phyloP scores from a whole-genome alignment of 2,888 invertebrate species.

The Perizoma affinitatum region DNA sequence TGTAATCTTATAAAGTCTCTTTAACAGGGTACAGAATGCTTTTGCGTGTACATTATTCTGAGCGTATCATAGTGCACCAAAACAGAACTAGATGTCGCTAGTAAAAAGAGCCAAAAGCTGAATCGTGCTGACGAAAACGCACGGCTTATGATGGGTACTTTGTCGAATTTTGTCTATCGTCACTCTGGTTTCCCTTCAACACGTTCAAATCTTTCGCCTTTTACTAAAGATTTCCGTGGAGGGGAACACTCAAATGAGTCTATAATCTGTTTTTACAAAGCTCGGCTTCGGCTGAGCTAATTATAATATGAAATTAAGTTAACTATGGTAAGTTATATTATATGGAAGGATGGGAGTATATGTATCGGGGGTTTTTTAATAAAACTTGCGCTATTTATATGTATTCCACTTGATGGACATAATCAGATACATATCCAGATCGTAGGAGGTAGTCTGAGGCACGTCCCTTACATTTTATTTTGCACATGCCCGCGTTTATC shows the following conservation, averaged over 20 bases:
- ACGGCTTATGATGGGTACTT: background rate
- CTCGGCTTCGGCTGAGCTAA: slow-evolving; percentile 1
- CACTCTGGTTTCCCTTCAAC: slow-evolving; percentile 87
- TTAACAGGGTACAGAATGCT: background rate
- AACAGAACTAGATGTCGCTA: slow-evolving; percentile 16
- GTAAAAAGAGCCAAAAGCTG: slow-evolving; percentile 1
- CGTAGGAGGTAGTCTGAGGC: no score
- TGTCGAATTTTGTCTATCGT: background rate
- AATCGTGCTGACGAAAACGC: slow-evolving; percentile 14
- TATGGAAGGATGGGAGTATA: no score
- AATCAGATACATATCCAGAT: no score
- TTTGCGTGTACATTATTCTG: background rate
- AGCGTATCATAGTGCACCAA: background rate
- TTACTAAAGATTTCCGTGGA: slow-evolving; percentile 92
- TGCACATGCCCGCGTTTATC: no score
- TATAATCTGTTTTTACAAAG: slow-evolving; percentile 40
- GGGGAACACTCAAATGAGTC: slow-evolving; percentile 89
- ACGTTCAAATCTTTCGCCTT: slow-evolving; percentile 91
- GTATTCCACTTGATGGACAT: no score
- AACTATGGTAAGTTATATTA: no score
- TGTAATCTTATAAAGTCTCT: no score
- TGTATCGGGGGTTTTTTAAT: no score
- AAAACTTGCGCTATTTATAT: no score
- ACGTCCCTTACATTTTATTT: no score
- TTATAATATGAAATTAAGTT: no score